Evolutionary conservation across 2,888 invertebrate genomes (phyloP).

Genomic region (Steinernema carpocapsae): DNA sequence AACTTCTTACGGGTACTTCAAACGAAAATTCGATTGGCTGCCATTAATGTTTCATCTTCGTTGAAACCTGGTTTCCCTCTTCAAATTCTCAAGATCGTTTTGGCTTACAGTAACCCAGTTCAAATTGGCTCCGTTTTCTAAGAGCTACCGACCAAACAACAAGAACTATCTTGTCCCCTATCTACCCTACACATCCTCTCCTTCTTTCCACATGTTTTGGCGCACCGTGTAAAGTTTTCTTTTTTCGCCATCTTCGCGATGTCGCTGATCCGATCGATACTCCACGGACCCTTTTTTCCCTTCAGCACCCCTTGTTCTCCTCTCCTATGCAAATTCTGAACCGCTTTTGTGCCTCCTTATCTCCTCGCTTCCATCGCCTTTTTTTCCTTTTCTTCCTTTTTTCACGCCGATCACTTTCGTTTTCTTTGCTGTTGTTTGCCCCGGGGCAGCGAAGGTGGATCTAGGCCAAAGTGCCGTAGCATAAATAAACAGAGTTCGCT

Average conservation of each 20-base stretch:
- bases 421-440: conserved; percentile 32
- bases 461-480: conserved; percentile 29
- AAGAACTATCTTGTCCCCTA: neutral
- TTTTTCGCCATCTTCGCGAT: conserved; percentile 20
- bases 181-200: too few relatives aligned
- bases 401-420: conserved; percentile 31
- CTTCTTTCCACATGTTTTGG: conserved; percentile 30
- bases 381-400: conserved; percentile 7
- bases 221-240: conserved; percentile 26
- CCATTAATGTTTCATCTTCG: too few relatives aligned
- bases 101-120: too few relatives aligned
- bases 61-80: too few relatives aligned
- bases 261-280: conserved; percentile 17
- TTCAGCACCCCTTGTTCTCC: neutral
- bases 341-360: neutral
- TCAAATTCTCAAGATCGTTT: too few relatives aligned
- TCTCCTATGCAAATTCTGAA: conserved; percentile 9
- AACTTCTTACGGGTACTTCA: too few relatives aligned
- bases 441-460: conserved; percentile 19
- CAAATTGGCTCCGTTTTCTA: too few relatives aligned
- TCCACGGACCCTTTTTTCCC: neutral
- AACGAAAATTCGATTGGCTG: too few relatives aligned
- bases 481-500: conserved; percentile 32
- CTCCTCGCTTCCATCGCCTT: neutral
- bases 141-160: too few relatives aligned